Percentiles rank a stretch among this genome's conserved stretches.
Evolutionary conservation across 1,140 invertebrate species (phyloP).

Genomic region (Rhynchophorus ferrugineus): DNA sequence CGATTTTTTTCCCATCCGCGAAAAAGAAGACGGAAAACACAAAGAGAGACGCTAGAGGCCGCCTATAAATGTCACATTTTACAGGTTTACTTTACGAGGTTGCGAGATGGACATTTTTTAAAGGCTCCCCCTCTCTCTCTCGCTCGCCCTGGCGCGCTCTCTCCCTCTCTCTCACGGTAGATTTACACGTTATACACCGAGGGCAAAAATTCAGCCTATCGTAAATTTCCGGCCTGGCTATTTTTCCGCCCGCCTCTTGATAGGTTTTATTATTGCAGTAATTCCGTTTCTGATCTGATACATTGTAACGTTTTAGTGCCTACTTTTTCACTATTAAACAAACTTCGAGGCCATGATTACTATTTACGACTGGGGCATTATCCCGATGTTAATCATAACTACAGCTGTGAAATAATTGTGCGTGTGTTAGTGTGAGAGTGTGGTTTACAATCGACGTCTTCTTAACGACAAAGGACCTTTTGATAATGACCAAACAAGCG

Average conservation of each 20-base stretch:
- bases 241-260: neutral
- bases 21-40: neutral
- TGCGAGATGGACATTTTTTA: conserved; percentile 2
- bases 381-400: no score
- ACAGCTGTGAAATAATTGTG: conserved; percentile 7
- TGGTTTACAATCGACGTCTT: no score
- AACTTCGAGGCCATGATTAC: neutral
- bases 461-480: no score
- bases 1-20: conserved; percentile 3
- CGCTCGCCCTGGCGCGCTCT: no score
- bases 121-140: no score
- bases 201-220: neutral
- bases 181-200: conserved; percentile 11
- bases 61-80: conserved; percentile 9
- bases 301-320: neutral
- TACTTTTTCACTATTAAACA: neutral
- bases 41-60: neutral
- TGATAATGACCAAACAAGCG: no score
- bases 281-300: neutral
- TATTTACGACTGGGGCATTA: neutral
- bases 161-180: no score
- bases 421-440: no score
- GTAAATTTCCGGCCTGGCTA: neutral
- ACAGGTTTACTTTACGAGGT: conserved; percentile 15
- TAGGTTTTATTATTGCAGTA: neutral